Conservation (phyloP, 2,113 vertebrate genomes). For the Mobula hypostoma region DNA sequence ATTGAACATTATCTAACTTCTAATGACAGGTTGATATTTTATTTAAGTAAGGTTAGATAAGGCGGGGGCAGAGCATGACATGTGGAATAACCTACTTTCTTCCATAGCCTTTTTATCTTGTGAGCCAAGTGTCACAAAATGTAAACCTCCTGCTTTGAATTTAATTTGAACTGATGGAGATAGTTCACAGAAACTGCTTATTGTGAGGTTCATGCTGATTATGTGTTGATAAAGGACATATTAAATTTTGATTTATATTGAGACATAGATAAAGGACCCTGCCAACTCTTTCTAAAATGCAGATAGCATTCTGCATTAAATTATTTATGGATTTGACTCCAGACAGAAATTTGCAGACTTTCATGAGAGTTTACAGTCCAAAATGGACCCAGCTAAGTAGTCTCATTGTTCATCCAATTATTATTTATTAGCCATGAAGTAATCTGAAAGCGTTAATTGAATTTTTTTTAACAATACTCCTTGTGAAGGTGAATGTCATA, state of each 20-base stretch:
- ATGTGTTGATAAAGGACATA: constrained; percentile 1
- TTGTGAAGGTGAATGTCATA: not conserved
- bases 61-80: not conserved
- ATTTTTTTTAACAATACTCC: not conserved
- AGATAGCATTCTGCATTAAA: not conserved
- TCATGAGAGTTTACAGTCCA: not conserved
- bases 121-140: constrained; percentile 4
- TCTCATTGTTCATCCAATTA: not conserved
- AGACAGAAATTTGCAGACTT: not conserved
- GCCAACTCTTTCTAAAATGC: not conserved
- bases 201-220: constrained; percentile 10
- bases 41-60: constrained; percentile 15
- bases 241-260: constrained; percentile 25
- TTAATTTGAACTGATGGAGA: not conserved
- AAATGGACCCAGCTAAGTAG: not conserved
- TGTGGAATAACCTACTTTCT: not conserved
- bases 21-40: constrained; percentile 26
- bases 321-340: not conserved
- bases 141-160: not conserved
- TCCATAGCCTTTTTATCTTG: not conserved
- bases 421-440: not conserved
- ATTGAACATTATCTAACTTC: constrained; percentile 8
- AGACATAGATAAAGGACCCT: not conserved
- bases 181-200: not conserved
- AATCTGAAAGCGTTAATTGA: not conserved